These are phyloP conservation scores for Apis cerana DNA, from an alignment of 1,140 invertebrate species.

Conservation along the genomic window DNA sequence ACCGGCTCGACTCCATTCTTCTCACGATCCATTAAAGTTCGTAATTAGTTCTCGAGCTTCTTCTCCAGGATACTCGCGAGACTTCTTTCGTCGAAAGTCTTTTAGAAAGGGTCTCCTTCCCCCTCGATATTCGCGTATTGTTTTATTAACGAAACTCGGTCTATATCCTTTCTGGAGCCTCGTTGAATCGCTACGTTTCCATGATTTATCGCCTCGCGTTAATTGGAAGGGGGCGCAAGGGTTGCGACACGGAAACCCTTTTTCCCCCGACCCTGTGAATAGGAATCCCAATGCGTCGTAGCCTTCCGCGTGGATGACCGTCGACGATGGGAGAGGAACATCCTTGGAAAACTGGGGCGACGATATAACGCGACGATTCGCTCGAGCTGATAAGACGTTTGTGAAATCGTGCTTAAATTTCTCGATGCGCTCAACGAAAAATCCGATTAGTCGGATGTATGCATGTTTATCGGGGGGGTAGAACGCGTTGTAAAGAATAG, in stretches of 20 bases:
- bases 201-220: conserved; percentile 62
- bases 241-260: conserved; percentile 61
- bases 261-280: conserved; percentile 36
- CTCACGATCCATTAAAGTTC: conserved; percentile 44
- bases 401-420: conserved; percentile 2
- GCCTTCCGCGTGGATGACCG: not conserved
- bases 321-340: not conserved
- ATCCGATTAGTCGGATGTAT: no score
- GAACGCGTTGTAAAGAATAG: no score
- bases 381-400: not conserved
- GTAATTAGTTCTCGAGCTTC: conserved; percentile 43
- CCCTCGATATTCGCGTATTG: not conserved
- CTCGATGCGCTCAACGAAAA: no score
- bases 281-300: conserved; percentile 26
- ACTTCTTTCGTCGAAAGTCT: not conserved
- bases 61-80: not conserved
- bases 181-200: conserved; percentile 26
- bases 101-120: not conserved
- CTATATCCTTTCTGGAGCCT: conserved; percentile 17
- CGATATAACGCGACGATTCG: not conserved
- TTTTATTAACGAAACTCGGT: conserved; percentile 40
- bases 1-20: not conserved
- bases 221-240: conserved; percentile 49
- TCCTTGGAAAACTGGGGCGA: not conserved
- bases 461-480: no score